Base-by-base conservation (phyloP, 2,888 invertebrate genomes). In the Tryphoninae sp. region DNA sequence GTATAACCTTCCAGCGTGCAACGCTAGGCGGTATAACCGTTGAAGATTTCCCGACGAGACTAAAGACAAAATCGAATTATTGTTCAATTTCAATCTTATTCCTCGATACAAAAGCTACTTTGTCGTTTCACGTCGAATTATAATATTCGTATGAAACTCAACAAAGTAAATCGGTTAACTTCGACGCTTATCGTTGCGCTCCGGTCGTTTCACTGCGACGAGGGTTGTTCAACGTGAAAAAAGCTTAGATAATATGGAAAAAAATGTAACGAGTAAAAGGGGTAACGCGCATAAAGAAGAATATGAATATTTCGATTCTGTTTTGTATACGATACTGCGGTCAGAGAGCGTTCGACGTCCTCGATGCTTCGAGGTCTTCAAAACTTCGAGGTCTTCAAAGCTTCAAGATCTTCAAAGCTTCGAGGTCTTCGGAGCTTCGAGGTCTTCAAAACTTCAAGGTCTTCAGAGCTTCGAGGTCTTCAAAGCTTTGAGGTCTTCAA, bases 141-240 rank as follows among this genome's bases (percentile, higher is more conserved):
- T 33, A 33, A 33, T 6, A 22, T 9, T 64, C 42, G 22, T 51
- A 73, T 62, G 19, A 62, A 73, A 73, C 61, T 23, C 26, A 45
- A 49, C 72, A 61, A 9, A 49, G 23, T 45, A 7, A 23, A 8
- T 51, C 26, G n/a, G 11, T 9, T 9, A 51, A 1, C 16, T 49
- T 61, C 49, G 49, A 73, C 40, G 51, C 19, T n/a, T 53, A 19
- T 73, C 51, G 72, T 51, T 9, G 55, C 40, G 58, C 42, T 33
- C 33, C 7, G 4, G 6, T 33, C 33, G 33, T 33, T 33, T 33
- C 6, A 33, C 6, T 6, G 33, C 33, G 6, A 6, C 33, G 33
- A 16, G 22, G 49, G n/a, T 26, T 73, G 19, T 73, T 74, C 55
- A 26, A 64, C 2, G 23, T 13, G 13, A 45, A 45, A 65, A 49